Evolutionary conservation across 2,797 vertebrate species (phyloP).

Genomic region (Sebastes miniatus): DNA sequence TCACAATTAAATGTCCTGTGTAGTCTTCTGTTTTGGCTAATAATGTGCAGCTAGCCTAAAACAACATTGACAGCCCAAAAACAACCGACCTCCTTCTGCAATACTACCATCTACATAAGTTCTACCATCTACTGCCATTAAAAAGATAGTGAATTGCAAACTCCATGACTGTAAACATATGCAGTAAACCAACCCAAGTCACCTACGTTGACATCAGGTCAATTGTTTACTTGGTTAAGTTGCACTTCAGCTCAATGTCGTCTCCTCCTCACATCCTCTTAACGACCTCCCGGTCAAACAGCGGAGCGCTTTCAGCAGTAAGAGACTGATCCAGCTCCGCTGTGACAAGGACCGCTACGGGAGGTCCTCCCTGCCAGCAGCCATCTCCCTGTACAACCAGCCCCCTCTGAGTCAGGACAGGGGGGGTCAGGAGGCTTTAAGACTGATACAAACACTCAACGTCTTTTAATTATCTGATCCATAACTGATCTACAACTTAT

Average conservation of each 20-base stretch:
- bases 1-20: neutral
- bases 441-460: neutral
- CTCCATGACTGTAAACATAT: neutral
- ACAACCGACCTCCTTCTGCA: neutral
- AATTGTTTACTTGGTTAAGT: neutral
- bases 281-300: neutral
- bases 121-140: neutral
- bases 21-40: neutral
- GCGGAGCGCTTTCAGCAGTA: neutral
- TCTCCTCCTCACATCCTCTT: neutral
- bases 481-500: neutral
- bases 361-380: neutral
- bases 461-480: neutral
- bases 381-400: neutral
- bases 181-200: neutral
- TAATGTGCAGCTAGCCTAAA: constrained; percentile 1
- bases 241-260: neutral
- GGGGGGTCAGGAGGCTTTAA: neutral
- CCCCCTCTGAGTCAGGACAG: neutral
- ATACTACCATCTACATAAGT: neutral
- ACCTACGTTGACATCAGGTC: neutral
- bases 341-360: neutral
- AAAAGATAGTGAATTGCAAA: neutral
- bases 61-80: neutral
- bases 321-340: neutral